Evolutionary conservation across 2,888 invertebrate species (phyloP).

Genomic region (Furcula furcula): DNA sequence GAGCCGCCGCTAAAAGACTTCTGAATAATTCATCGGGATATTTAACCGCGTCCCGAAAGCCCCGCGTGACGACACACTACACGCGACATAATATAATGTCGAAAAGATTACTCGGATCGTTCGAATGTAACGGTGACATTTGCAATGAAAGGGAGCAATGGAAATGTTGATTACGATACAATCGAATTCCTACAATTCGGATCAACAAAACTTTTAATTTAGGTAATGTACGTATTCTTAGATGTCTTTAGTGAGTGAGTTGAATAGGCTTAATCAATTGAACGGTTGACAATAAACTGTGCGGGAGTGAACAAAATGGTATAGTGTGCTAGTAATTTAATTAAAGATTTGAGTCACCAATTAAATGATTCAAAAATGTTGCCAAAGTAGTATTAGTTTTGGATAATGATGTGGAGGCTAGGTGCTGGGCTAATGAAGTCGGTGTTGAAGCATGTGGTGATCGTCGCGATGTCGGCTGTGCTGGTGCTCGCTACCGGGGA

Average conservation of each 20-base stretch:
- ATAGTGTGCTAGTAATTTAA: constrained; percentile 26
- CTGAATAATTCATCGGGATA: constrained; percentile 77
- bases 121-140: constrained; percentile 21
- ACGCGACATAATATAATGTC: constrained; percentile 44
- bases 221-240: constrained; percentile 20
- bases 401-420: constrained; percentile 28
- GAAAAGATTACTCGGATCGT: constrained; percentile 40
- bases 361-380: constrained; percentile 22
- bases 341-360: constrained; percentile 20
- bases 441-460: constrained; percentile 40
- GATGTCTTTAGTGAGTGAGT: constrained; percentile 14
- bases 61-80: constrained; percentile 44
- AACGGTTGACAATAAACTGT: constrained; percentile 33
- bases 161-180: constrained; percentile 10
- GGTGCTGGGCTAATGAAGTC: constrained; percentile 39
- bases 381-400: constrained; percentile 31
- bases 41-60: constrained; percentile 61
- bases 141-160: constrained; percentile 19
- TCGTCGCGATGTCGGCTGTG: constrained; percentile 48
- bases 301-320: constrained; percentile 16
- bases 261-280: constrained; percentile 26
- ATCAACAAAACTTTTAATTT: constrained; percentile 16
- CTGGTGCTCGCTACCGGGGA: constrained; percentile 65
- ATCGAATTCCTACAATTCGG: constrained; percentile 7
- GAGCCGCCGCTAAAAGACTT: constrained; percentile 64